These are phyloP conservation scores for Caenorhabditis remanei DNA, from an alignment of 1,140 invertebrate species.

Conservation along the genomic window DNA sequence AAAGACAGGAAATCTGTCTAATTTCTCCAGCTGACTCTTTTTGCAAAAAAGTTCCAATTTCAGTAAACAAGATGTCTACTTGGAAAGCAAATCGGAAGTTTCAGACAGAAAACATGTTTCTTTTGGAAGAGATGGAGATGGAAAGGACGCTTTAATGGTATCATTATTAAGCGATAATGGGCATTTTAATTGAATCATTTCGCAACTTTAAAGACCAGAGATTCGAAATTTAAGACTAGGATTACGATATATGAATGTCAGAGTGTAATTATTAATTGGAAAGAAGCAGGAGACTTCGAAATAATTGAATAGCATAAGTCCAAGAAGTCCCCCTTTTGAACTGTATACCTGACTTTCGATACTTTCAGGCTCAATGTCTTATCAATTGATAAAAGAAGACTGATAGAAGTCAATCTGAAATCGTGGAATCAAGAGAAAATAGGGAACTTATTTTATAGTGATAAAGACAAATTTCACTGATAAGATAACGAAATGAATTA, in stretches of 20 bases:
- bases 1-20: constrained; percentile 25
- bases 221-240: too few species aligned
- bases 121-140: not conserved
- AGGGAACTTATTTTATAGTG: constrained; percentile 6
- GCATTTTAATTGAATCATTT: not conserved
- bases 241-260: too few species aligned
- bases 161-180: not conserved
- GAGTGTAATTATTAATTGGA: too few species aligned
- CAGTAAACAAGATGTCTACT: not conserved
- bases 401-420: not conserved
- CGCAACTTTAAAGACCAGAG: too few species aligned
- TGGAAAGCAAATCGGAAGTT: not conserved
- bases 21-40: not conserved
- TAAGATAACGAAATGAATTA: constrained; percentile 29
- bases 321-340: not conserved
- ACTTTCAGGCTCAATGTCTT: not conserved
- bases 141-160: not conserved
- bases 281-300: too few species aligned
- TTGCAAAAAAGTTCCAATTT: constrained; percentile 25
- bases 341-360: constrained; percentile 24
- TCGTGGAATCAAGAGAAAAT: not conserved
- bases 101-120: not conserved
- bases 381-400: not conserved
- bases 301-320: too few species aligned
- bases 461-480: constrained; percentile 2